Evolutionary conservation across 2,113 vertebrate species (phyloP).

Genomic region (Istiophorus platypterus): DNA sequence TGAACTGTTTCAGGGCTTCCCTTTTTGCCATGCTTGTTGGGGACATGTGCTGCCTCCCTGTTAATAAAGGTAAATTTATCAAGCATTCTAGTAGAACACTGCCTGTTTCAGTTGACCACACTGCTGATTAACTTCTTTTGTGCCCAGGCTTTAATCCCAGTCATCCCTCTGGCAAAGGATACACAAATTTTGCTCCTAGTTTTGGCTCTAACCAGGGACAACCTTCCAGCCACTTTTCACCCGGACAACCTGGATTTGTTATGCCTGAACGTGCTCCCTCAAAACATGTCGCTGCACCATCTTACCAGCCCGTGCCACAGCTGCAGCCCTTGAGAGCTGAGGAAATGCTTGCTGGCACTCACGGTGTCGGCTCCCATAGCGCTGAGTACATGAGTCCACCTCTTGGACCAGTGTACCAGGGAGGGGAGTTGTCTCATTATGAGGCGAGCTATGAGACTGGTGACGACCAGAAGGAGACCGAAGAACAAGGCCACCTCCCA

Average conservation of each 20-base stretch:
- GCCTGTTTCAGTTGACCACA: accelerated
- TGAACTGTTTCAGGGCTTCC: conserved; percentile 14
- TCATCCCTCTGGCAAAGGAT: not conserved
- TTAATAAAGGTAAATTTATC: conserved; percentile 8
- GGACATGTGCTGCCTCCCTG: not conserved
- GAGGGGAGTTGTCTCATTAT: conserved; percentile 40
- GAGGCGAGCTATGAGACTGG: conserved; percentile 21
- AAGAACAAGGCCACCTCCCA: not conserved
- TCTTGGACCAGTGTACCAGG: not conserved
- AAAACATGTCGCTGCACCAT: not conserved
- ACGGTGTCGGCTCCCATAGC: accelerated
- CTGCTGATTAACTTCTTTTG: not conserved
- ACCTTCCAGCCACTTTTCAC: not conserved
- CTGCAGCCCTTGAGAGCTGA: not conserved
- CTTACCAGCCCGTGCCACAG: not conserved
- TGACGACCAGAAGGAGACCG: not conserved
- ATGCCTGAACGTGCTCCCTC: accelerated
- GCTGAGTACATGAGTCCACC: not conserved
- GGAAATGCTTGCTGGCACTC: not conserved
- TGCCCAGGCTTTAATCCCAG: not conserved
- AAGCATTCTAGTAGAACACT: not conserved
- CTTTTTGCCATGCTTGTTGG: conserved; percentile 45
- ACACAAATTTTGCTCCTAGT: not conserved
- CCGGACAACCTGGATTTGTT: not conserved
- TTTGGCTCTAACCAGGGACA: not conserved